Evolutionary conservation across 1,140 invertebrate genomes (phyloP), one percentile per base, ranked within the genome.

Genomic region (Microplitis demolitor): DNA sequence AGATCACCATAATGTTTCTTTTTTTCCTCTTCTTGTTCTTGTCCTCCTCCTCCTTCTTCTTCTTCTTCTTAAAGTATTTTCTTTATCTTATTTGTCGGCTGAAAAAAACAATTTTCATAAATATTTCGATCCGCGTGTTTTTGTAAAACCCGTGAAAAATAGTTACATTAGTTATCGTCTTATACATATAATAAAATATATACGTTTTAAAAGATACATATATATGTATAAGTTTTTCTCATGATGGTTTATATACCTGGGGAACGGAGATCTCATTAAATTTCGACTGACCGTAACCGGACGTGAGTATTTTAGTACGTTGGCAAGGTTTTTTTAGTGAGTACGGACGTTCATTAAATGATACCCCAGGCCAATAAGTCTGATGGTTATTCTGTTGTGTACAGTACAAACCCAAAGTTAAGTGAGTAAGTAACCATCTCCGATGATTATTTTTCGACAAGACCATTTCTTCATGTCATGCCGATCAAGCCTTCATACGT

Each of bases 291-390:
- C 62, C 62, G 31, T 50, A 67, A 67, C 66, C 50, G 45, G 50
- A 54, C 66, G 62, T 50, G 62, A 37, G 34, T 64, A 67, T 67
- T 67, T 33, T 67, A 24, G 45, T 50, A 54, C 51, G 34, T 16
- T 45, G 39, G 39, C 39, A 11, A 45, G 39, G 50, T 67, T 51
- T 67, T 58, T 67, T 67, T 13, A 54, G 66, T 54, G 37, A 14
- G n/a, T 54, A 37, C 33, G 45, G 66, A 53, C 50, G 24, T 54
- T 67, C 66, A 67, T 67, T 67, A 67, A 67, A 67, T 54, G 66
- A 67, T 67, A 67, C 66, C 66, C 50, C 66, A 67, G 66, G 51
- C 45, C 24, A 37, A 16, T 45, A 39, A 16, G 16, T n/a, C 14
- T n/a, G 34, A 13, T 50, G 6, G 6, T 45, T 45, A 45, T 45